Percentiles rank a stretch among this genome's conserved stretches.
Conservation (phyloP, 2,797 vertebrate genomes). For the Poecilia gillii region DNA sequence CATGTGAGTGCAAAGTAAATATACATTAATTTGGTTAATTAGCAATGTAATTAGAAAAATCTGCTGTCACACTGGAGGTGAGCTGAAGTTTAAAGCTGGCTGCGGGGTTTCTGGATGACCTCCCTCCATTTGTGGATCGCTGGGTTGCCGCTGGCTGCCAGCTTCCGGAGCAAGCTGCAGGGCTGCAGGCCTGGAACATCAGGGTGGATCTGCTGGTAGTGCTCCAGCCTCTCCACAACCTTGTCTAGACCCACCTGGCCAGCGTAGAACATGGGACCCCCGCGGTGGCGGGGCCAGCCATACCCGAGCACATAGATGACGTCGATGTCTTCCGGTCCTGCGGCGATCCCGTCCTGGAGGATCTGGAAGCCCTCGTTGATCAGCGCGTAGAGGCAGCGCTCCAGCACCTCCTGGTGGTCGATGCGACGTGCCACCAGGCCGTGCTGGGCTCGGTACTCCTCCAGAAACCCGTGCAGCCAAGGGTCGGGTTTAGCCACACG, state of each 20-base stretch:
- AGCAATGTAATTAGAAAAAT: conserved; percentile 1
- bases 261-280: conserved; percentile 94
- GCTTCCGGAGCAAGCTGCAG: conserved; percentile 82
- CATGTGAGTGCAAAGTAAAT: not conserved
- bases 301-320: conserved; percentile 90
- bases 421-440: conserved; percentile 75
- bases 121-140: conserved; percentile 86
- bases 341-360: conserved; percentile 88
- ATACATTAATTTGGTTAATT: conserved; percentile 23
- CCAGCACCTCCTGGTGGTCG: conserved; percentile 86
- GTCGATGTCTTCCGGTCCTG: conserved; percentile 89
- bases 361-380: conserved; percentile 91
- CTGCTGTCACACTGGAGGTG: conserved; percentile 17
- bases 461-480: conserved; percentile 83
- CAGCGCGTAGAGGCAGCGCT: conserved; percentile 87
- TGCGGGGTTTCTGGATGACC: conserved; percentile 64
- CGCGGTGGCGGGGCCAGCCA: conserved; percentile 88
- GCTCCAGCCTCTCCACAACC: conserved; percentile 85
- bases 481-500: conserved; percentile 83
- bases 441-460: conserved; percentile 82
- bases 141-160: conserved; percentile 86
- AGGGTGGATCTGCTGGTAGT: conserved; percentile 82
- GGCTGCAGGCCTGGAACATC: conserved; percentile 86
- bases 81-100: conserved; percentile 81
- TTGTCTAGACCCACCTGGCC: conserved; percentile 82